A percentile compares a stretch with the other conserved stretches of the same genome.
phyloP scores from a whole-genome alignment of 2,797 vertebrate genomes.

The Sebastes taczanowskii region DNA sequence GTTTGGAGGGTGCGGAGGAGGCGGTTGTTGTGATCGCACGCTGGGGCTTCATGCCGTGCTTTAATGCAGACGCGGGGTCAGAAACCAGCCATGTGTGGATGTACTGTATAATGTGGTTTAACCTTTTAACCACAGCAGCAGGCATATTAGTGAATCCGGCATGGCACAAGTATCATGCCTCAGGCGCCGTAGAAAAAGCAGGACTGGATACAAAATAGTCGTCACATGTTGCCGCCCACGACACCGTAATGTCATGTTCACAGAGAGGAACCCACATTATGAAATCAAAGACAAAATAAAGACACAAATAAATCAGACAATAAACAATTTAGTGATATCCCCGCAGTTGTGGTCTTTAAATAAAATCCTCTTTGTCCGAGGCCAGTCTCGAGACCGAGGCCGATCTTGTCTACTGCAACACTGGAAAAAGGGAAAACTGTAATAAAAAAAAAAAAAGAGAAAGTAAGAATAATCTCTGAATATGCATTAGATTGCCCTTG shows the following conservation, averaged over 20 bases:
- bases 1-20: constrained; percentile 19
- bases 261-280: background rate
- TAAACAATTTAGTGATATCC: too few relatives aligned
- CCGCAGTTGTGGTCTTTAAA: too few relatives aligned
- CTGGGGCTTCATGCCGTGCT: constrained; percentile 11
- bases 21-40: constrained; percentile 17
- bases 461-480: background rate
- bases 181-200: constrained; percentile 10
- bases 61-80: constrained; percentile 35
- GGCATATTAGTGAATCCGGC: constrained; percentile 26
- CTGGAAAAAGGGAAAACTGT: background rate
- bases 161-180: constrained; percentile 20
- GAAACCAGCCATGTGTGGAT: constrained; percentile 26
- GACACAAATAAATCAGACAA: too few relatives aligned
- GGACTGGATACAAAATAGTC: constrained; percentile 4
- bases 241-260: background rate
- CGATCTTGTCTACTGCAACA: too few relatives aligned
- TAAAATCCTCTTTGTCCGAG: too few relatives aligned
- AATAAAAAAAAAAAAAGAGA: background rate
- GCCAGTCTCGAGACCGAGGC: too few relatives aligned
- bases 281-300: too few relatives aligned
- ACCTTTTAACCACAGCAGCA: constrained; percentile 41
- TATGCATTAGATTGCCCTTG: background rate
- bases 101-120: constrained; percentile 25
- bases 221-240: constrained; percentile 1